A percentile compares a stretch with the other conserved stretches of the same genome.
phyloP scores from a whole-genome alignment of 2,797 vertebrate genomes.

The Pagetopsis macropterus region DNA sequence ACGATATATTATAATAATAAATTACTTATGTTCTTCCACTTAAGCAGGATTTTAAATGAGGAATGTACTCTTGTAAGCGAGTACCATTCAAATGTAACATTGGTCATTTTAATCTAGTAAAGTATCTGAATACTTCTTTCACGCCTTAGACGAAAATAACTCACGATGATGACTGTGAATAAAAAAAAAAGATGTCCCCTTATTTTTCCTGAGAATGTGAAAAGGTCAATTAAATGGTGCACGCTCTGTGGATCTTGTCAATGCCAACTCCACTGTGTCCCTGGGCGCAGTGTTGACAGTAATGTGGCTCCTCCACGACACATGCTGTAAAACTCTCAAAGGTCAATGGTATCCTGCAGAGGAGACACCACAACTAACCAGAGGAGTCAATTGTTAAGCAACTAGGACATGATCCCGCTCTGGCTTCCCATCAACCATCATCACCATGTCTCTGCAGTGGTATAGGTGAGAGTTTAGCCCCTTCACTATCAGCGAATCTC shows the following conservation, averaged over 20 bases:
- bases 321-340: slow-evolving; percentile 5
- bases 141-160: neutral
- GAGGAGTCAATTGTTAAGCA: neutral
- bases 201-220: neutral
- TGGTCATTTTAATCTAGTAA: neutral
- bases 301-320: slow-evolving; percentile 8
- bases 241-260: neutral
- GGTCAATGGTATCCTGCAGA: slow-evolving; percentile 12
- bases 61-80: neutral
- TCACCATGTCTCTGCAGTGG: neutral
- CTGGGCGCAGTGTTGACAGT: neutral
- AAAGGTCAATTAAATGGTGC: neutral
- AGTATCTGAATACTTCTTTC: neutral
- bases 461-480: slow-evolving; percentile 14
- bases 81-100: neutral
- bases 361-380: neutral
- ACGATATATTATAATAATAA: too few species aligned
- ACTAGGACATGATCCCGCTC: slow-evolving; percentile 10
- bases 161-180: neutral
- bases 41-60: neutral
- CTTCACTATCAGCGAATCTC: slow-evolving; percentile 5
- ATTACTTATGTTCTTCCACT: too few species aligned
- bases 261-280: neutral
- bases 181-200: neutral
- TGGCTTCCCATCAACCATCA: slow-evolving; percentile 6